These are phyloP conservation scores for Eumerus sabulonum DNA, from an alignment of 2,888 invertebrate genomes.

Conservation along the genomic window DNA sequence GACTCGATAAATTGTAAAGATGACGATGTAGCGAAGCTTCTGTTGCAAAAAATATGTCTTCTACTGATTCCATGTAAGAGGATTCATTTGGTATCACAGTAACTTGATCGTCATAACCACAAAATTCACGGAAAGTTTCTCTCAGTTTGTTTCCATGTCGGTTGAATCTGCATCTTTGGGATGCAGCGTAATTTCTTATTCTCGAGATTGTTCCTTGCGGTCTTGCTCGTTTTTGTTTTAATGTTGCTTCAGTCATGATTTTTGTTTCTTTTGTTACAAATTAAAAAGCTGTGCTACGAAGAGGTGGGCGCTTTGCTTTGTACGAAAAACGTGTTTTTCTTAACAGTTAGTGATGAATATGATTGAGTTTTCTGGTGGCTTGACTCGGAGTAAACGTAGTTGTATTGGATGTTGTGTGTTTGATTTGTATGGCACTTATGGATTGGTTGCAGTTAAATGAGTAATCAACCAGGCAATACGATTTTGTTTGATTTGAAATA, in stretches of 20 bases:
- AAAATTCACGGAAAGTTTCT: conserved; percentile 6
- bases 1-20: neutral
- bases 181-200: conserved; percentile 1
- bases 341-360: too few species aligned
- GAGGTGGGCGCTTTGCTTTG: too few species aligned
- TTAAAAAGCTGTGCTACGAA: too few species aligned
- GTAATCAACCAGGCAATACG: too few species aligned
- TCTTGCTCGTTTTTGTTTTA: conserved; percentile 4
- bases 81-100: conserved; percentile 1
- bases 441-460: too few species aligned
- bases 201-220: conserved; percentile 2
- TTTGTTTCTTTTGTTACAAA: too few species aligned
- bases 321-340: too few species aligned
- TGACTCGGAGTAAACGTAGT: too few species aligned
- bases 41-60: conserved; percentile 11
- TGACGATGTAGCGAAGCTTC: neutral
- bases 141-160: conserved; percentile 10
- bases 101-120: conserved; percentile 10
- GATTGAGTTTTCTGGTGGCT: too few species aligned
- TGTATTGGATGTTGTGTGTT: too few species aligned
- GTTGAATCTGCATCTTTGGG: neutral
- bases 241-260: neutral
- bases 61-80: conserved; percentile 4
- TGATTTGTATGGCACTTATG: too few species aligned
- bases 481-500: too few species aligned